A percentile compares a stretch with the other conserved stretches of the same genome.
phyloP scores from a whole-genome alignment of 1,140 invertebrate species.

The Campoletis sonorensis region DNA sequence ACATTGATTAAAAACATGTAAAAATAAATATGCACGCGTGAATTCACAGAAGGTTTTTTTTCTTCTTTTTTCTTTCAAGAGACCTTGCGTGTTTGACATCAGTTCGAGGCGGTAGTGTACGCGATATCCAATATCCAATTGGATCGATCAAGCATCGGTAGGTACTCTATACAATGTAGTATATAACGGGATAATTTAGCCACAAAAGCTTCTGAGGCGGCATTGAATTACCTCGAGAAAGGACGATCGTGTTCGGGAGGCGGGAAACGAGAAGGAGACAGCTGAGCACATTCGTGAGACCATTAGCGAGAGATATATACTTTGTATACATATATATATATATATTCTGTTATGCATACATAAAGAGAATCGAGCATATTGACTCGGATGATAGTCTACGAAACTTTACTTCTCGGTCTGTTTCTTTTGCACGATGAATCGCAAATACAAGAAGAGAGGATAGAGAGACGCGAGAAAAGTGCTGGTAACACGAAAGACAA shows the following conservation, averaged over 20 bases:
- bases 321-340: neutral
- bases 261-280: slow-evolving; percentile 10
- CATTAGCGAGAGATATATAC: neutral
- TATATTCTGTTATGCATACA: too few relatives aligned
- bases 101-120: neutral
- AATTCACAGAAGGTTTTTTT: too few relatives aligned
- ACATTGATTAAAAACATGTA: too few relatives aligned
- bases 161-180: neutral
- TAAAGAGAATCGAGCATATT: neutral
- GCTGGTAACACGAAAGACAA: slow-evolving; percentile 1
- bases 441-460: neutral
- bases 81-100: slow-evolving; percentile 5
- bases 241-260: neutral
- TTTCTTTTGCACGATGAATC: slow-evolving; percentile 1
- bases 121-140: slow-evolving; percentile 33
- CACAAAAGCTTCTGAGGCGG: slow-evolving; percentile 12
- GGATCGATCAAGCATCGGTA: slow-evolving; percentile 4
- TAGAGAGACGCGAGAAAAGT: neutral
- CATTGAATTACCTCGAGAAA: slow-evolving; percentile 27
- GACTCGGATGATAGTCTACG: neutral
- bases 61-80: too few relatives aligned
- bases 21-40: too few relatives aligned
- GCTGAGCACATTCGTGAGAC: slow-evolving; percentile 15
- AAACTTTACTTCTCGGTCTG: neutral
- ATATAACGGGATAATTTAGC: slow-evolving; percentile 24